Conservation (phyloP, 2,888 invertebrate species). For the Drosophila melanosoma region DNA sequence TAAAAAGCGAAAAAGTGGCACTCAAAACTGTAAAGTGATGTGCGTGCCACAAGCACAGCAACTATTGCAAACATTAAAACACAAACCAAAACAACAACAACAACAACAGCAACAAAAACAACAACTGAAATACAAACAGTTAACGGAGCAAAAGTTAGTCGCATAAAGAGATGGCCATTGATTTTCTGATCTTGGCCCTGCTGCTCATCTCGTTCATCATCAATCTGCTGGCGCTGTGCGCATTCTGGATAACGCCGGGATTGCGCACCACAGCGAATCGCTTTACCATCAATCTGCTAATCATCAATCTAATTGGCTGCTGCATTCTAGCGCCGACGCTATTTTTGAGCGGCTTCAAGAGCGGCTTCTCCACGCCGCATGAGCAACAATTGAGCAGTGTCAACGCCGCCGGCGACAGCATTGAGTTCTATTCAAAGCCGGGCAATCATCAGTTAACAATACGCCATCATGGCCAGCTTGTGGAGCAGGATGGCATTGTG, state of each 20-base stretch:
- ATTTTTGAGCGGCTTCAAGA: slow-evolving; percentile 72
- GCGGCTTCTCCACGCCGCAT: slow-evolving; percentile 29
- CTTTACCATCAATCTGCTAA: slow-evolving; percentile 85
- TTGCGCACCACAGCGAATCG: slow-evolving; percentile 85
- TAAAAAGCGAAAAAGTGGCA: slow-evolving; percentile 55
- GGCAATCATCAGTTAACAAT: slow-evolving; percentile 81
- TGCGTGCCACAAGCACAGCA: slow-evolving; percentile 53
- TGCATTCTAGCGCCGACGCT: slow-evolving; percentile 83
- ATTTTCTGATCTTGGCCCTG: slow-evolving; percentile 85
- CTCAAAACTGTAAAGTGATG: slow-evolving; percentile 73
- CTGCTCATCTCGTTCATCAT: slow-evolving; percentile 84
- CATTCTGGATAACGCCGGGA: slow-evolving; percentile 85
- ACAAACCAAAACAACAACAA: slow-evolving; percentile 29
- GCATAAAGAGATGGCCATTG: slow-evolving; percentile 83
- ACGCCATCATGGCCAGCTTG: slow-evolving; percentile 77
- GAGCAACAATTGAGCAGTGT: neutral
- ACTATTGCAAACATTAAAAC: slow-evolving; percentile 33
- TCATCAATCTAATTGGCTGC: slow-evolving; percentile 84
- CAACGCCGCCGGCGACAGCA: slow-evolving; percentile 70
- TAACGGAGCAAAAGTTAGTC: slow-evolving; percentile 16
- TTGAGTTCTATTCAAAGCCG: slow-evolving; percentile 81
- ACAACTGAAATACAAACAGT: slow-evolving; percentile 26
- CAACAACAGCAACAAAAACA: slow-evolving; percentile 35
- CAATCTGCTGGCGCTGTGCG: slow-evolving; percentile 85
- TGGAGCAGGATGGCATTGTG: slow-evolving; percentile 81